These are phyloP conservation scores for Anhinga anhinga DNA, from an alignment of 2,113 vertebrate species.

Conservation along the genomic window DNA sequence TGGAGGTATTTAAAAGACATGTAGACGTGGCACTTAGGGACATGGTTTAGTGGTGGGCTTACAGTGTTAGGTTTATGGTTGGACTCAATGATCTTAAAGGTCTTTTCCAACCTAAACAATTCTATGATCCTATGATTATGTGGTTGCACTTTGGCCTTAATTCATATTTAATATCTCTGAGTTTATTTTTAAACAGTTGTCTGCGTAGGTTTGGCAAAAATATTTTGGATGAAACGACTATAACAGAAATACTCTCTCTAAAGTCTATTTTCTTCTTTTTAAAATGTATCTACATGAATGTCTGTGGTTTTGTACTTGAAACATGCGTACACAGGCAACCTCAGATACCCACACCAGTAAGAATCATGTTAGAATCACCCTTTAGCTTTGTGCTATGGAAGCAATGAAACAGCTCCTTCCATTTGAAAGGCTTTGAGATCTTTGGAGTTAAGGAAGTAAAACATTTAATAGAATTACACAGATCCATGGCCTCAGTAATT, in stretches of 20 bases:
- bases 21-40: not conserved
- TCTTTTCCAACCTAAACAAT: not conserved
- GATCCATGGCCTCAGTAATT: not conserved
- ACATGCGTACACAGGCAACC: not conserved
- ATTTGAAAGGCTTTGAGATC: not conserved
- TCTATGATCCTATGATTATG: not conserved
- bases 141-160: not conserved
- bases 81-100: not conserved
- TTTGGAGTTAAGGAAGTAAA: not conserved
- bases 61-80: not conserved
- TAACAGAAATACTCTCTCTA: not conserved
- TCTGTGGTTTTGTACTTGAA: not conserved
- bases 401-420: not conserved
- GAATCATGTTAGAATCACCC: not conserved
- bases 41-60: no score
- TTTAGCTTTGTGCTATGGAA: not conserved
- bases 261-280: not conserved
- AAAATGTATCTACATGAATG: not conserved
- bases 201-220: not conserved
- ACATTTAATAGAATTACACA: slow-evolving; percentile 5
- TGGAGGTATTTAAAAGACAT: not conserved
- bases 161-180: not conserved
- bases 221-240: not conserved
- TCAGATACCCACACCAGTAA: not conserved
- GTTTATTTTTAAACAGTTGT: not conserved